Base-by-base conservation (phyloP, 2,113 vertebrate species). In the Dromaius novaehollandiae region DNA sequence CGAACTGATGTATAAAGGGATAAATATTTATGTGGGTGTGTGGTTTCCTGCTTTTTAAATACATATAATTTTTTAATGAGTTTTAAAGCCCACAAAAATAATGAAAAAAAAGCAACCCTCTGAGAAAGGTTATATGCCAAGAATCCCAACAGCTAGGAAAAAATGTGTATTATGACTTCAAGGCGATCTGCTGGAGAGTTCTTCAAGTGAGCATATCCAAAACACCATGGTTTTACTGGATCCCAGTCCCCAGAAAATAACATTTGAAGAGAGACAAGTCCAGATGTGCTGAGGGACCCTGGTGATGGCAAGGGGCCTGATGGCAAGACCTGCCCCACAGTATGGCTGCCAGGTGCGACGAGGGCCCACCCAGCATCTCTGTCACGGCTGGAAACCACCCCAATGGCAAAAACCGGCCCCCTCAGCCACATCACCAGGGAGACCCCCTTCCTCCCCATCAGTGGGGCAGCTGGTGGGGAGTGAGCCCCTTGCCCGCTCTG, bases 331-430 rank as follows among this genome's bases (percentile, higher is more conserved):
- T 19, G 56, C 9, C 16, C 30, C 18, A 17, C 30, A 28, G 26
- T 26, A 28, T 56, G 55, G 28, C 55, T 58, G 56, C 56, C 18
- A 30, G 26, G 28, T 8, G 30, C 17, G 16, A 30, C 30, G 30
- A 58, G 56, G 56, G 56, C 56, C 56, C 30, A 7, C 30, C 56
- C 30, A 32, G 26, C 14, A 13, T 30, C 16, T 26, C 18, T 19
- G 32, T 60, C 13, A 60, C 19, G 30, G 32, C 55, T 17, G 28
- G 55, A 56, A 56, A 56, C 14, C 28, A 60, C 18, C 0, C 1
- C 10, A 10, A 6, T 5, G 6, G 16, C 4, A 42, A 8, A 76
- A 65, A 30, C 12, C 1, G 36, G 4, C 1, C 3, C 1, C 0
- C 20, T 50, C 10, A 7, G 16, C 32, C 16, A 42, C 6, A 44